Conservation (phyloP, 2,888 invertebrate genomes). For the Patella pellucida region DNA sequence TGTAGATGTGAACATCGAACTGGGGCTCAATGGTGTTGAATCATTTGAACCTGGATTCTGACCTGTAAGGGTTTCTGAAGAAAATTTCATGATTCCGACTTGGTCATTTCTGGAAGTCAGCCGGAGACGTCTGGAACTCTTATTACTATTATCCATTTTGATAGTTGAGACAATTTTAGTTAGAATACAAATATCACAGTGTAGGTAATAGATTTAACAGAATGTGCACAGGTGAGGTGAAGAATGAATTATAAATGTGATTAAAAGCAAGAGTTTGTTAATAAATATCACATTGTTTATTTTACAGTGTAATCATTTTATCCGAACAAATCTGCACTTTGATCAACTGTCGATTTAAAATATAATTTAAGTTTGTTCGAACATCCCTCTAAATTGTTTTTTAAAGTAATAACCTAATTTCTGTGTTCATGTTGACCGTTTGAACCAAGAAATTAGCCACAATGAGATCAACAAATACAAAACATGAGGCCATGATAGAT, state of each 20-base stretch:
- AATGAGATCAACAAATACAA: slow-evolving; percentile 61
- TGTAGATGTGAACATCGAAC: slow-evolving; percentile 55
- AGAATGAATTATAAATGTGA: too few relatives aligned
- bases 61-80: not conserved
- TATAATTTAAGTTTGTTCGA: too few relatives aligned
- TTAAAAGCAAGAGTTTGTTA: too few relatives aligned
- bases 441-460: slow-evolving; percentile 65
- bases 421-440: slow-evolving; percentile 60
- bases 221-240: too few relatives aligned
- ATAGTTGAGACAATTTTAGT: not conserved
- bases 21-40: slow-evolving; percentile 57
- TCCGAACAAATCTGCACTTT: too few relatives aligned
- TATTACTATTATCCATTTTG: slow-evolving; percentile 20
- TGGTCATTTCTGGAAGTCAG: slow-evolving; percentile 21
- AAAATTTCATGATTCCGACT: slow-evolving; percentile 25
- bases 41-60: slow-evolving; percentile 12
- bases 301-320: too few relatives aligned
- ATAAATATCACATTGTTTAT: too few relatives aligned
- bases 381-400: too few relatives aligned
- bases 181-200: not conserved
- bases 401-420: slow-evolving; percentile 48
- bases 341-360: too few relatives aligned
- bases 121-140: slow-evolving; percentile 26
- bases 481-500: slow-evolving; percentile 60
- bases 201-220: not conserved